These are phyloP conservation scores for Chinchilla lanigera DNA, from an alignment of 2,113 vertebrate species.

Conservation along the genomic window DNA sequence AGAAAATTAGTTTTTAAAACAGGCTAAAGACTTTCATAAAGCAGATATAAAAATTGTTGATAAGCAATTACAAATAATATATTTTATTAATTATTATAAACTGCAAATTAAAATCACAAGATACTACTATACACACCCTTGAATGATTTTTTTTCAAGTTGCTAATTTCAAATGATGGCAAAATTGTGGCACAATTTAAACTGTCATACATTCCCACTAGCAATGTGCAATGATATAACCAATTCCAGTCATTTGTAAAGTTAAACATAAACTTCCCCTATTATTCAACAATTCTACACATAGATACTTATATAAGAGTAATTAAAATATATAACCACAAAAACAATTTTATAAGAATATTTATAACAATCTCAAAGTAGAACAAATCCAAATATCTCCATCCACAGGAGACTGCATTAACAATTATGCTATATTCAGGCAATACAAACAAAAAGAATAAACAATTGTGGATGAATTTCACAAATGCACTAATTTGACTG, in stretches of 20 bases:
- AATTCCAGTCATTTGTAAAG: neutral
- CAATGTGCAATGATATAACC: neutral
- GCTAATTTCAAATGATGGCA: neutral
- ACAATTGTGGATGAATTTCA: neutral
- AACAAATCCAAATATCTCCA: neutral
- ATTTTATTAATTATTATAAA: neutral
- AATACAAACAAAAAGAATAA: neutral
- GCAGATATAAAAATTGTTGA: neutral
- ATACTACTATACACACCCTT: neutral
- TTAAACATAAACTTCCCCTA: neutral
- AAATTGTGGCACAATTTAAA: neutral
- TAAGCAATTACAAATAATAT: neutral
- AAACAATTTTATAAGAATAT: neutral
- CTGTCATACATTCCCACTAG: neutral
- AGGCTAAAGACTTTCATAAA: neutral
- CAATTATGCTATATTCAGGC: neutral
- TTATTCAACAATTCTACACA: neutral
- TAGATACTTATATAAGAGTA: neutral
- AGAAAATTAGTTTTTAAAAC: neutral
- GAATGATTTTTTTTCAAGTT: neutral
- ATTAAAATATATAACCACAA: neutral
- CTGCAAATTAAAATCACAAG: neutral
- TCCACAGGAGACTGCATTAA: neutral
- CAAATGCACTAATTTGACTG: neutral
- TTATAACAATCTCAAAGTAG: neutral